phyloP scores from a whole-genome alignment of 2,797 vertebrate species.

The Capromys pilorides region DNA sequence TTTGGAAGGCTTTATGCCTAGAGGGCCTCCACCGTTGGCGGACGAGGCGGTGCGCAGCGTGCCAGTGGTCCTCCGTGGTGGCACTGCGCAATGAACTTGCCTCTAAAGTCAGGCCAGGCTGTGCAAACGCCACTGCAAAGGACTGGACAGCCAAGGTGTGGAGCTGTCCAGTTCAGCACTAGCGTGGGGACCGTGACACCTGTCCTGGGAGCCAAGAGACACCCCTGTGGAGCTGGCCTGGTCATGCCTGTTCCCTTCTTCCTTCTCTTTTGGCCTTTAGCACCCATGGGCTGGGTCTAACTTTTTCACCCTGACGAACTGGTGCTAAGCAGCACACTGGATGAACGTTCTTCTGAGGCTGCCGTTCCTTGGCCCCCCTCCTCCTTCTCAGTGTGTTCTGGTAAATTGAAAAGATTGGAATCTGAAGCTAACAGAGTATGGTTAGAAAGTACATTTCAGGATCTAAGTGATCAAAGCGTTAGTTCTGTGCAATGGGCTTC shows the following conservation, averaged over 20 bases:
- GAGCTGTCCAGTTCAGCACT: neutral
- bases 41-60: neutral
- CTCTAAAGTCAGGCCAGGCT: neutral
- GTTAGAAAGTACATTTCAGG: slow-evolving; percentile 4
- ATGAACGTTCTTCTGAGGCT: neutral
- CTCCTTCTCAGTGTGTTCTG: neutral
- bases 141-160: neutral
- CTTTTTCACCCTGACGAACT: neutral
- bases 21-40: neutral
- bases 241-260: too few species aligned
- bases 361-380: neutral
- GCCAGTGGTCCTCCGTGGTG: neutral
- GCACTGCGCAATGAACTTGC: neutral
- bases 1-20: neutral
- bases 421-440: neutral
- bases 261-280: neutral
- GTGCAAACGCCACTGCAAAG: neutral
- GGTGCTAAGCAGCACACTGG: neutral
- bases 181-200: neutral
- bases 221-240: neutral
- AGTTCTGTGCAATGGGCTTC: neutral
- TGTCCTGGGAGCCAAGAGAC: neutral
- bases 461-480: neutral
- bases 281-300: neutral
- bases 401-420: neutral